These are phyloP conservation scores for Orbicella faveolata DNA, from an alignment of 64 coral and sea anemone species.

Conservation along the genomic window DNA sequence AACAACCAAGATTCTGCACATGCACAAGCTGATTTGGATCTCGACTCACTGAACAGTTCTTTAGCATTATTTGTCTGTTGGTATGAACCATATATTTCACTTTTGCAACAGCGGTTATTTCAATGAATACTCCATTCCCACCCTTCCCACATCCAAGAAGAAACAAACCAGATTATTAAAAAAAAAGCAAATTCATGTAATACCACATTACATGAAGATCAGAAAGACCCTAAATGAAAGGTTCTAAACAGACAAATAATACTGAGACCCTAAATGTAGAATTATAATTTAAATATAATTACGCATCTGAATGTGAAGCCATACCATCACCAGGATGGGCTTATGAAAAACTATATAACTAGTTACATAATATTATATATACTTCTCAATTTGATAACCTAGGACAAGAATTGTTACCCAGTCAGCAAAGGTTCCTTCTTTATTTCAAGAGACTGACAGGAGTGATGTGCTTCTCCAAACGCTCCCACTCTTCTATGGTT, in stretches of 20 bases:
- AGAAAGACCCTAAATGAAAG: neutral
- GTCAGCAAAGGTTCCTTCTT: neutral
- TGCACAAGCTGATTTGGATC: neutral
- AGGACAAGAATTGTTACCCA: neutral
- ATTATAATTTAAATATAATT: slow-evolving; percentile 10
- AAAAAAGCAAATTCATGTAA: neutral
- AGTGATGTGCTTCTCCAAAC: neutral
- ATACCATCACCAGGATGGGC: slow-evolving; percentile 25
- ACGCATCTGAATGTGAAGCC: neutral
- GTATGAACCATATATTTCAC: too few relatives aligned
- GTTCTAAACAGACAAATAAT: slow-evolving; percentile 19
- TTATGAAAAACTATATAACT: slow-evolving; percentile 2
- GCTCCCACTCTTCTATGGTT: too few relatives aligned
- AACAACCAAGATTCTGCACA: neutral
- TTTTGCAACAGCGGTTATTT: neutral
- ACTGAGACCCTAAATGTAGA: neutral
- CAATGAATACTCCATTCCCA: neutral
- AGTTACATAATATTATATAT: slow-evolving; percentile 17
- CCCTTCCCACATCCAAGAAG: neutral
- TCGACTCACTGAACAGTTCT: neutral
- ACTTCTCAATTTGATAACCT: slow-evolving; percentile 32
- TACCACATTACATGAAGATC: neutral
- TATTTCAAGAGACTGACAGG: neutral
- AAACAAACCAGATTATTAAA: neutral
- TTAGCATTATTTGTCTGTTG: slow-evolving; percentile 5